Conservation (phyloP, 2,888 invertebrate genomes). For the Zaprionus obscuricornis region DNA sequence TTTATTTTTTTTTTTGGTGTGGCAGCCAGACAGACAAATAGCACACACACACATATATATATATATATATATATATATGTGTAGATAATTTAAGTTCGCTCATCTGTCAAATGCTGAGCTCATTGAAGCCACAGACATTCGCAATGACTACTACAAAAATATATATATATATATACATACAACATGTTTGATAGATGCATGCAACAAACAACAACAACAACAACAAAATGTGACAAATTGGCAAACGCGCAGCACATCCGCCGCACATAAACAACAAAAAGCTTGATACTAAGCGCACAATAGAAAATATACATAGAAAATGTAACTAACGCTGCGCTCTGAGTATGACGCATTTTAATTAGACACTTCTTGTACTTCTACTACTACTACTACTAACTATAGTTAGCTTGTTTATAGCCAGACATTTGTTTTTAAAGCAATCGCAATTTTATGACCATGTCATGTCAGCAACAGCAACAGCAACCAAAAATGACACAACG, state of each 20-base stretch:
- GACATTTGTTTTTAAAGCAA: too few relatives aligned
- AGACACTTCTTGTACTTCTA: slow-evolving; percentile 28
- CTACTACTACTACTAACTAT: too few relatives aligned
- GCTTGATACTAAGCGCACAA: neutral
- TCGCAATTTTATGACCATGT: slow-evolving; percentile 31
- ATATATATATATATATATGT: slow-evolving; percentile 6
- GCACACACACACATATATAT: slow-evolving; percentile 16
- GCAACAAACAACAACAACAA: slow-evolving; percentile 31
- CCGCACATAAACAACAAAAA: slow-evolving; percentile 11
- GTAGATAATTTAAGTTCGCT: too few relatives aligned
- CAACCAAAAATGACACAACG: too few relatives aligned
- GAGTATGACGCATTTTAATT: slow-evolving; percentile 51
- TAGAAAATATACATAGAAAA: slow-evolving; percentile 5
- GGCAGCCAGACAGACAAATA: slow-evolving; percentile 14
- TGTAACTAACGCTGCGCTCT: slow-evolving; percentile 22
- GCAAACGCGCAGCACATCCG: slow-evolving; percentile 36
- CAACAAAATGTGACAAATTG: slow-evolving; percentile 44
- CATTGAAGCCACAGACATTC: slow-evolving; percentile 13
- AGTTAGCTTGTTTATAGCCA: slow-evolving; percentile 1
- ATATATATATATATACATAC: slow-evolving; percentile 34
- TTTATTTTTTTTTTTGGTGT: too few relatives aligned
- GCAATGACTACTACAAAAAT: too few relatives aligned
- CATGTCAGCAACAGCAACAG: too few relatives aligned
- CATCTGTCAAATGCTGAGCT: too few relatives aligned
- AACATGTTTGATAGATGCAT: slow-evolving; percentile 58